Percentiles rank a stretch among this genome's conserved stretches.
Conservation (phyloP, 2,113 vertebrate genomes). For the Malurus elegans region DNA sequence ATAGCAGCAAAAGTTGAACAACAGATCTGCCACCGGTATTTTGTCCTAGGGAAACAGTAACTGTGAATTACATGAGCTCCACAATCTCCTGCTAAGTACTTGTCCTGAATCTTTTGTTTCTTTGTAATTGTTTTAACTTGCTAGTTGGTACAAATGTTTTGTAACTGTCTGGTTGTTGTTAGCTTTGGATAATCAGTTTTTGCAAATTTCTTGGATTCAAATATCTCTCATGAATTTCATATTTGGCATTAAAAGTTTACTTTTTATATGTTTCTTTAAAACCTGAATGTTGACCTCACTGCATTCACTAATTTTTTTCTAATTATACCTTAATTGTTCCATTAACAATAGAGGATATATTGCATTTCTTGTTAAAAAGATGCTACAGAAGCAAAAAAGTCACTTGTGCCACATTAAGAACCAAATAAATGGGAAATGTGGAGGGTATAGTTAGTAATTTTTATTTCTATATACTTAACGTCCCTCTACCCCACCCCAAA, state of each 20-base stretch:
- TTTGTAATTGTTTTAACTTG: neutral
- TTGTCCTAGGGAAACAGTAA: neutral
- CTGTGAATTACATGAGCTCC: neutral
- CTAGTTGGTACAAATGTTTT: neutral
- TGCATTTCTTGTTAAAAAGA: neutral
- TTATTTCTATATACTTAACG: neutral
- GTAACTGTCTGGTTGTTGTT: neutral
- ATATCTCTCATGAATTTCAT: neutral
- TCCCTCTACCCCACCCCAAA: neutral
- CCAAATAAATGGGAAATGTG: neutral
- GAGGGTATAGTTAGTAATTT: neutral
- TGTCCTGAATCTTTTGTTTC: neutral
- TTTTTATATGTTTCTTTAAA: neutral
- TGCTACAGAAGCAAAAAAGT: neutral
- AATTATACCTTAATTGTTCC: neutral
- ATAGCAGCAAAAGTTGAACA: neutral
- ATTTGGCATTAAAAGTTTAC: neutral
- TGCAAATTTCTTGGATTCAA: neutral
- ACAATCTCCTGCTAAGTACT: neutral
- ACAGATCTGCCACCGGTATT: neutral
- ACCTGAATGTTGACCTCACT: neutral
- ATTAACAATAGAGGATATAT: neutral
- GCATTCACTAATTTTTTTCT: rapidly evolving
- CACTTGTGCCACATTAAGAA: neutral
- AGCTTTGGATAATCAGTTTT: neutral